Evolutionary conservation across 2,113 vertebrate genomes (phyloP), one percentile per base, ranked within the genome.

Genomic region (Lucifuga dentata): DNA sequence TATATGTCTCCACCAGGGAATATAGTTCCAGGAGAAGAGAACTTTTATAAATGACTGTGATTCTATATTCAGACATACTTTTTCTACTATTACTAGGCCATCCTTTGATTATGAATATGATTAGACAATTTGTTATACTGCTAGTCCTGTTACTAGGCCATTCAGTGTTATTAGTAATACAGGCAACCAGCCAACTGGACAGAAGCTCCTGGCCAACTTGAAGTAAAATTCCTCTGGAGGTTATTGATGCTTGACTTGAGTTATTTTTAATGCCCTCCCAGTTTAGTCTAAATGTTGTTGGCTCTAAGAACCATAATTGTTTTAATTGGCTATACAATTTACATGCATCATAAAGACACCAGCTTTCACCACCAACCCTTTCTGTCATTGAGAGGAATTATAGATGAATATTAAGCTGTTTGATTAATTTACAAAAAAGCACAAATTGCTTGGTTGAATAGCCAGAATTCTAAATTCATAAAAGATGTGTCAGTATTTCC

Each of bases 221-320:
- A 36, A 55, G 68, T 73, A 20, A 80, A 74, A 60, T 57, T 33
- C 48, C 55, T 17, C 64, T 26, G 61, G 53, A 74, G 62, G 69
- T 71, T 44, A 74, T 74, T 74, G 72, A 61, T 75, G 52, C 57
- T 65, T 35, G 11, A 38, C n/a, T 78, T 67, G 8, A 32, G 29
- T 75, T 67, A 63, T 73, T 71, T 73, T 46, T 52, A n/a, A 43
- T 56, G 43, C 44, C 19, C 38, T 38, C 38, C 73, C 16, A 3
- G 44, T 76, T 80, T 68, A 39, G 21, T 35, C 61, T 64, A 68
- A 82, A 80, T 60, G 43, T 64, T 44, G 56, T 52, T 64, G n/a
- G 40, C 55, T 57, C 78, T 73, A 29, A 77, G 39, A 78, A 19
- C 32, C 32, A 11, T 48, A 44, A 58, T 58, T 11, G 66, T 58